phyloP scores from a whole-genome alignment of 2,113 vertebrate genomes.

The Procavia capensis region DNA sequence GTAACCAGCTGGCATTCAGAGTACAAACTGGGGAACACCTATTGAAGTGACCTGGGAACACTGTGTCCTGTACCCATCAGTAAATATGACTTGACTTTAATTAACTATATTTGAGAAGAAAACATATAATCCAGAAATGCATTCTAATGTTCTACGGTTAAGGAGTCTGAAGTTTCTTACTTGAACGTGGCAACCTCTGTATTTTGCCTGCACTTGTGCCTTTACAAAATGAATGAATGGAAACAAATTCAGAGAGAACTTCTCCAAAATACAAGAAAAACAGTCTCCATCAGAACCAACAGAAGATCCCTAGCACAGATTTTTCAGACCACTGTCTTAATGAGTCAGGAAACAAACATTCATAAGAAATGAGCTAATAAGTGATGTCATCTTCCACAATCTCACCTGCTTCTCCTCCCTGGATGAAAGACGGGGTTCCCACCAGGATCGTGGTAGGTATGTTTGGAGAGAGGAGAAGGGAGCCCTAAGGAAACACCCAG shows the following conservation, averaged over 20 bases:
- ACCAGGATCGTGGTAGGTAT: accelerated
- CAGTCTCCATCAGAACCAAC: not conserved
- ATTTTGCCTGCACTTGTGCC: not conserved
- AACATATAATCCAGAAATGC: not conserved
- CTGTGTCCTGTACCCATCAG: too few relatives aligned
- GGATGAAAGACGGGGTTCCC: not conserved
- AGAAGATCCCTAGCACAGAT: not conserved
- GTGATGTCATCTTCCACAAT: not conserved
- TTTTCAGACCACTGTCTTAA: not conserved
- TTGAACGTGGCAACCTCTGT: not conserved
- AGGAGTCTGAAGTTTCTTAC: too few relatives aligned
- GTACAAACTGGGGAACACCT: not conserved
- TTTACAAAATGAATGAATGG: not conserved
- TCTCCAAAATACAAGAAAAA: not conserved
- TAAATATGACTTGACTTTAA: not conserved
- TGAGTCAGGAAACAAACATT: not conserved
- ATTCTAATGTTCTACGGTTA: not conserved
- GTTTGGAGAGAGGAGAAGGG: not conserved
- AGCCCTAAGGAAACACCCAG: not conserved
- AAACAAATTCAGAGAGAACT: too few relatives aligned
- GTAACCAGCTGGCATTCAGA: not conserved
- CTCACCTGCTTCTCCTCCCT: not conserved
- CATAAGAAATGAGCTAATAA: not conserved
- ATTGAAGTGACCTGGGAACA: not conserved
- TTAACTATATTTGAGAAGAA: not conserved